Base-by-base conservation (phyloP, 2,797 vertebrate species). In the Otus scops region DNA sequence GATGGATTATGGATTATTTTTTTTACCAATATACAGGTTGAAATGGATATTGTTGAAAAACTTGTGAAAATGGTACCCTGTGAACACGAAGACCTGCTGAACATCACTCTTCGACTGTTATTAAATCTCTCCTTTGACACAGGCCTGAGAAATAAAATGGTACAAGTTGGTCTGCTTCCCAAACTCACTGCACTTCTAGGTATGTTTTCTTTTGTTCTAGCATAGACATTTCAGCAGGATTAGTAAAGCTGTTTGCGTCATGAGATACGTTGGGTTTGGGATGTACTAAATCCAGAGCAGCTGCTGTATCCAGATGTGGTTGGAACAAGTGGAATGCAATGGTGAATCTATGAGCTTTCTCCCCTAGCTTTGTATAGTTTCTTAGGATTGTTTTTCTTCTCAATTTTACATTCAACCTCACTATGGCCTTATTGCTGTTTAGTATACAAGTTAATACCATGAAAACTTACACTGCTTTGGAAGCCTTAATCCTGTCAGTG, bases 41-140 rank as follows among this genome's bases (percentile, higher is more conserved):
- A 99, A 95, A 95, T 98, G 73, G 98, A 98, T 67, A 98, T 98
- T 45, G 97, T 99, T 92, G 98, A 99, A 97, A 99, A 99, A 97
- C 96, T 99, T 93, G 97, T 98, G n/a, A 98, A 98, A 94, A 98
- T 99, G 98, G 97, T 99, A 86, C 98, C 99, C 24, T 98, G 98
- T 96, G 98, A 98, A 28, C 98, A 99, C 53, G 98, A 98, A 97
- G 99, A 99, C 92, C 98, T 99, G 61, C 97, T 99, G 95, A 99
- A 98, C 87, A 98, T 99, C 92, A 98, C 98, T 41, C 97, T 99
- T 22, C 98, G 98, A 39, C 99, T 99, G 70, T 97, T 99, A 28
- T 97, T 99, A 77, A 99, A 99, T 91, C 98, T 99, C 8, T 99
- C 99, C 41, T 99, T 99, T 93, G 99, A 99, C 98, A 98, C 98